A percentile compares a stretch with the other conserved stretches of the same genome.
phyloP scores from a whole-genome alignment of 2,888 invertebrate species.

The Syritta pipiens region DNA sequence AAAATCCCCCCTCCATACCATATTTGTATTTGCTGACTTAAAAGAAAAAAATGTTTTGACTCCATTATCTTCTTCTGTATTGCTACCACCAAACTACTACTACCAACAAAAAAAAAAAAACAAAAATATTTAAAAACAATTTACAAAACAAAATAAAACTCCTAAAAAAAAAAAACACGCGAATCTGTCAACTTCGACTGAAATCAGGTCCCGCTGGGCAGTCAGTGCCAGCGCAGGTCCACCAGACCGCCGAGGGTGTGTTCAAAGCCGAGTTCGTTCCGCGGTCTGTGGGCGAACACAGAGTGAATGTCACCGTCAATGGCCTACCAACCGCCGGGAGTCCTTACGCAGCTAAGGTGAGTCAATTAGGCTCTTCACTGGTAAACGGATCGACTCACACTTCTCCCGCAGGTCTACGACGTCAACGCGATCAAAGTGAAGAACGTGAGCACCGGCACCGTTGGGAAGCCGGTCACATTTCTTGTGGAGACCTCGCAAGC shows the following conservation, averaged over 20 bases:
- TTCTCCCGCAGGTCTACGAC: slow-evolving; percentile 95
- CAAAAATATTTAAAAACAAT: slow-evolving; percentile 55
- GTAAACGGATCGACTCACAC: no score
- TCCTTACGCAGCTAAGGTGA: slow-evolving; percentile 93
- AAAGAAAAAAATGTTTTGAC: slow-evolving; percentile 60
- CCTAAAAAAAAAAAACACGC: slow-evolving; percentile 46
- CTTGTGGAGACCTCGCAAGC: slow-evolving; percentile 98
- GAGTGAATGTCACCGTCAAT: slow-evolving; percentile 91
- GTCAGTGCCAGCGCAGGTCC: slow-evolving; percentile 93
- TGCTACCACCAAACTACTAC: slow-evolving; percentile 69
- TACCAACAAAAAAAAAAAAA: slow-evolving; percentile 63
- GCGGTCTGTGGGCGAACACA: slow-evolving; percentile 93
- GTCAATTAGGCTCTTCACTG: slow-evolving; percentile 17
- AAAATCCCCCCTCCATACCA: slow-evolving; percentile 28
- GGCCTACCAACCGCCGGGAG: slow-evolving; percentile 92
- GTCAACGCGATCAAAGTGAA: slow-evolving; percentile 96
- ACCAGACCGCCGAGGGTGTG: slow-evolving; percentile 89
- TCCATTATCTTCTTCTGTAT: slow-evolving; percentile 69
- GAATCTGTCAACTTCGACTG: slow-evolving; percentile 2
- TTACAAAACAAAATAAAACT: slow-evolving; percentile 60
- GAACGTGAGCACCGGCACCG: slow-evolving; percentile 91
- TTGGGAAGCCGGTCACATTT: slow-evolving; percentile 94
- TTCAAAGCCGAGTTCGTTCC: slow-evolving; percentile 96
- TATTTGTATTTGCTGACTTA: slow-evolving; percentile 65
- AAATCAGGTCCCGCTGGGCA: slow-evolving; percentile 92